Conservation (phyloP, 2,888 invertebrate species). For the Agapostemon virescens region DNA sequence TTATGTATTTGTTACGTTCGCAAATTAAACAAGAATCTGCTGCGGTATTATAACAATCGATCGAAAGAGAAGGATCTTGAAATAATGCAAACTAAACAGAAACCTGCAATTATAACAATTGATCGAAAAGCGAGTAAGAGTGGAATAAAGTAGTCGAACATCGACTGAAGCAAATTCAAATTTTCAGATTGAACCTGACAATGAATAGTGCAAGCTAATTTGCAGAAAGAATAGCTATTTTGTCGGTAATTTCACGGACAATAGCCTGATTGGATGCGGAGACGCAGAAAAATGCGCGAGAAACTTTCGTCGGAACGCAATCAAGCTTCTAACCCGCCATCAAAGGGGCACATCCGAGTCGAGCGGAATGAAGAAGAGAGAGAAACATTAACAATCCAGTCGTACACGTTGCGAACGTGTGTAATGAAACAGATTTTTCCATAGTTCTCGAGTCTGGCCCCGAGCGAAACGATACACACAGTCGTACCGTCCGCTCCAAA, state of each 20-base stretch:
- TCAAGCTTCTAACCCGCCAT: slow-evolving; percentile 29
- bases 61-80: no score
- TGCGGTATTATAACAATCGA: no score
- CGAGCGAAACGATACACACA: slow-evolving; percentile 59
- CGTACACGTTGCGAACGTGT: slow-evolving; percentile 45
- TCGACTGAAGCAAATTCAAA: not conserved
- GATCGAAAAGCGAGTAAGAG: not conserved
- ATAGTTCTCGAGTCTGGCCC: slow-evolving; percentile 58
- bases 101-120: no score
- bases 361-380: slow-evolving; percentile 17
- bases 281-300: not conserved
- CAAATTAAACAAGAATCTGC: no score
- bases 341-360: not conserved
- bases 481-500: slow-evolving; percentile 47
- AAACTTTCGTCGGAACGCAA: slow-evolving; percentile 31
- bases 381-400: slow-evolving; percentile 32
- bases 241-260: not conserved
- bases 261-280: not conserved
- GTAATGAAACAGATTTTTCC: slow-evolving; percentile 72
- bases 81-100: no score
- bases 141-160: not conserved
- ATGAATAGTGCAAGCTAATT: not conserved
- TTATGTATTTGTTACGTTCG: no score
- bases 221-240: not conserved
- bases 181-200: not conserved